Base-by-base conservation (phyloP, 2,113 vertebrate genomes). In the Tretioscincus oriximinensis region DNA sequence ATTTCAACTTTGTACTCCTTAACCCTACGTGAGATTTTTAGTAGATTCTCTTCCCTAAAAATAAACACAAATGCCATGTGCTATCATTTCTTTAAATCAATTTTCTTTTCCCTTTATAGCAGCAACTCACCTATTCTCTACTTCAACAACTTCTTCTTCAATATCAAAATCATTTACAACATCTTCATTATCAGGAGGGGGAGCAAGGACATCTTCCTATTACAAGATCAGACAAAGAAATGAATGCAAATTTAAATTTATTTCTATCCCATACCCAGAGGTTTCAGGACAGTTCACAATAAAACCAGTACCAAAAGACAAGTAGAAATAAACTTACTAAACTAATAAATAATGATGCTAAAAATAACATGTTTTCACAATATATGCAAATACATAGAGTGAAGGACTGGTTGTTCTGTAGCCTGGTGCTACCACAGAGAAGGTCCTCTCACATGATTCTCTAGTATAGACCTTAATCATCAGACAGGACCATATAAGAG, bases 151-250 rank as follows among this genome's bases (percentile, higher is more conserved):
- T 92, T 99, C 98, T 85, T 99, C 98, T 92, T 99, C 98, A n/a
- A 99, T 99, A 91, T 99, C 98, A 95, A 99, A 99, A 89, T 99
- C 98, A 79, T 99, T 99, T 85, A 99, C 92, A 79, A 99, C 97
- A 28, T 99, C 98, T 69, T 99, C 98, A 0, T 99, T 99, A 90
- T 99, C 98, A 28, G 98, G 98, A n/a, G 98, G 98, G 54, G 98
- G 98, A 24, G 97, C 97, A 92, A 99, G 95, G 82, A 99, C 97
- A 45, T 99, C 98, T 95, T 99, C 98, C 98, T 99, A 91, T 73
- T 86, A 77, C 79, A 86, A 81, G 31, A 24, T 58, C 3, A 18
- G 54, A 58, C 28, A 35, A 81, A 65, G 77, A 88, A 86, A 82
- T 28, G 7, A 71, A 84, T 54, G 77, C 58, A 0, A 16, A 77